phyloP scores from a whole-genome alignment of 2,888 invertebrate species.

The Drosophila prostipennis region DNA sequence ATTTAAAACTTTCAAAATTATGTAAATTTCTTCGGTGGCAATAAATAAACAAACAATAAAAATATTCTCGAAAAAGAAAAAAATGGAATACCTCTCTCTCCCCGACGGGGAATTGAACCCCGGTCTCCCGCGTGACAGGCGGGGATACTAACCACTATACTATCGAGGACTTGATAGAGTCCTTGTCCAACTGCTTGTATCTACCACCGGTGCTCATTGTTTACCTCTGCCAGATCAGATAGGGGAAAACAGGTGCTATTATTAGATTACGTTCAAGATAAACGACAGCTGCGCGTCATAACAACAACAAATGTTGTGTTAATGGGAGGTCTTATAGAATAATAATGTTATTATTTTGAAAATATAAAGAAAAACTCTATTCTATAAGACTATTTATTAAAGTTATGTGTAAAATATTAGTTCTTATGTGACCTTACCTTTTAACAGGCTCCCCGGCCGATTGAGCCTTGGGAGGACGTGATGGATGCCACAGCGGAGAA shows the following conservation, averaged over 20 bases:
- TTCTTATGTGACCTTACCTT: not conserved
- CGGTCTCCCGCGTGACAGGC: constrained; percentile 41
- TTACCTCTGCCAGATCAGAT: not conserved
- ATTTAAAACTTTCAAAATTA: constrained; percentile 39
- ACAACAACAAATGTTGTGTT: too few relatives aligned
- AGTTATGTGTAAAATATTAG: not conserved
- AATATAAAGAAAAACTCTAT: too few relatives aligned
- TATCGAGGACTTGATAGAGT: constrained; percentile 17
- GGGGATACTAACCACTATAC: constrained; percentile 46
- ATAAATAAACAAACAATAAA: constrained; percentile 19
- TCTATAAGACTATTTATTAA: too few relatives aligned
- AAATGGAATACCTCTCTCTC: constrained; percentile 13
- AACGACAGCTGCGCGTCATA: not conserved
- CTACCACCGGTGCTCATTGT: not conserved
- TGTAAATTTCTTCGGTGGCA: constrained; percentile 17
- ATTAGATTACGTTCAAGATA: constrained; percentile 2
- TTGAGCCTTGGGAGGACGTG: constrained; percentile 81
- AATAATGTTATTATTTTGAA: too few relatives aligned
- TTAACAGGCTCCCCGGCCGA: constrained; percentile 78
- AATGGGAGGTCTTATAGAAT: too few relatives aligned
- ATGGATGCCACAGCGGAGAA: constrained; percentile 80
- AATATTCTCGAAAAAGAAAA: constrained; percentile 2
- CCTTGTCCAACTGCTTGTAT: accelerated
- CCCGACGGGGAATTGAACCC: constrained; percentile 47
- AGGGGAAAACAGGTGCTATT: not conserved